Conservation (phyloP, 2,113 vertebrate species). For the Propithecus coquereli region DNA sequence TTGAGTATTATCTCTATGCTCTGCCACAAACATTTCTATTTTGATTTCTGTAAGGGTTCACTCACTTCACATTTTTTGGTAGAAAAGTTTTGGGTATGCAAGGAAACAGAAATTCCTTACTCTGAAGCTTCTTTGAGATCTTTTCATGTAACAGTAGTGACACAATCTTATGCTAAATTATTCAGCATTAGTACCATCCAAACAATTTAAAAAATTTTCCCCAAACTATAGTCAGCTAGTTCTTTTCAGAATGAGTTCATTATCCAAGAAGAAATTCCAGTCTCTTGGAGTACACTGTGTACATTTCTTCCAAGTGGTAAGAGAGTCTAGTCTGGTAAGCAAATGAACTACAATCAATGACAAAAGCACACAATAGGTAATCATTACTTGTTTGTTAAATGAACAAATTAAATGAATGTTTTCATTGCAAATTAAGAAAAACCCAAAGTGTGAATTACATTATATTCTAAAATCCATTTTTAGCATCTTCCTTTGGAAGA, state of each 20-base stretch:
- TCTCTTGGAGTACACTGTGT: not conserved
- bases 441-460: not conserved
- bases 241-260: slow-evolving; percentile 19
- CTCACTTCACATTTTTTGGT: not conserved
- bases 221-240: not conserved
- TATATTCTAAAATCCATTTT: not conserved
- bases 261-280: not conserved
- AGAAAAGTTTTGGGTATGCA: not conserved
- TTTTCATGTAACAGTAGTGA: not conserved
- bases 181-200: not conserved
- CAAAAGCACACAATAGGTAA: not conserved
- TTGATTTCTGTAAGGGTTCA: not conserved
- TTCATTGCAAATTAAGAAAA: slow-evolving; percentile 6
- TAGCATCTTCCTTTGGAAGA: not conserved
- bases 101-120: not conserved
- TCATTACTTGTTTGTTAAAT: not conserved
- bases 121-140: not conserved
- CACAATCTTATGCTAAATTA: not conserved
- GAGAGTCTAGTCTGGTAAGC: not conserved
- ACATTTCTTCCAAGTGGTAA: not conserved
- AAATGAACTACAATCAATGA: not conserved
- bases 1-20: not conserved
- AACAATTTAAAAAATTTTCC: not conserved
- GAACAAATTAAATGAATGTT: not conserved
- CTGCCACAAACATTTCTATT: not conserved